Evolutionary conservation across 2,888 invertebrate species (phyloP).

Genomic region (Pristionchus fissidentatus): DNA sequence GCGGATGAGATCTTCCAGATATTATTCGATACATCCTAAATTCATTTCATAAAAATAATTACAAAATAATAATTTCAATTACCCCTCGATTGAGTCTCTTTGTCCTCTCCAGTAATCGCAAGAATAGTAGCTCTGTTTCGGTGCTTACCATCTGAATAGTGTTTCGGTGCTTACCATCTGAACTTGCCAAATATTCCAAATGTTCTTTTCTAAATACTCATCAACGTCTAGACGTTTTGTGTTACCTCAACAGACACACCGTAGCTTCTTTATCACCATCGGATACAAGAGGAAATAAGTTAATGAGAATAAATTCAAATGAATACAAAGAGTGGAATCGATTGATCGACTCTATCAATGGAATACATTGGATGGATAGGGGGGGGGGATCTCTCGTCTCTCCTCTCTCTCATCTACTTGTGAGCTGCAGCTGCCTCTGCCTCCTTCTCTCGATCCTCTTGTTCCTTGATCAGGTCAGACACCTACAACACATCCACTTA

Average conservation of each 20-base stretch:
- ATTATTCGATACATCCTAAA: slow-evolving; percentile 27
- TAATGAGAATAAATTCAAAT: not conserved
- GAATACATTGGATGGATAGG: not conserved
- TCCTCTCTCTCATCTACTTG: not conserved
- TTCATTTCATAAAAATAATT: not conserved
- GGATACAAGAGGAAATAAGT: not conserved
- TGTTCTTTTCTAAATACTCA: not conserved
- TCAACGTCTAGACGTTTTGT: slow-evolving; percentile 18
- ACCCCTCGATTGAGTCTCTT: slow-evolving; percentile 62
- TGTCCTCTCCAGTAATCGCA: slow-evolving; percentile 66
- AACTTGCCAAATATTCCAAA: not conserved
- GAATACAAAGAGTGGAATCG: not conserved
- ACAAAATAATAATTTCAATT: not conserved
- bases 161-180: no score
- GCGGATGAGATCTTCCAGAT: slow-evolving; percentile 40
- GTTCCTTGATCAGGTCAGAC: slow-evolving; percentile 76
- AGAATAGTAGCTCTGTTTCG: slow-evolving; percentile 62
- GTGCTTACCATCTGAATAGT: slow-evolving; percentile 18
- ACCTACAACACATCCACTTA: slow-evolving; percentile 4
- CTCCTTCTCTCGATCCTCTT: slow-evolving; percentile 78
- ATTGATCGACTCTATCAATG: no score
- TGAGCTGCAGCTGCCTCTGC: slow-evolving; percentile 72
- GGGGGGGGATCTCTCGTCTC: not conserved
- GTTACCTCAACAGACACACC: slow-evolving; percentile 11
- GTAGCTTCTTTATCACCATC: slow-evolving; percentile 31